Base-by-base conservation (phyloP, 2,888 invertebrate species). In the Tanaodytes sp. region DNA sequence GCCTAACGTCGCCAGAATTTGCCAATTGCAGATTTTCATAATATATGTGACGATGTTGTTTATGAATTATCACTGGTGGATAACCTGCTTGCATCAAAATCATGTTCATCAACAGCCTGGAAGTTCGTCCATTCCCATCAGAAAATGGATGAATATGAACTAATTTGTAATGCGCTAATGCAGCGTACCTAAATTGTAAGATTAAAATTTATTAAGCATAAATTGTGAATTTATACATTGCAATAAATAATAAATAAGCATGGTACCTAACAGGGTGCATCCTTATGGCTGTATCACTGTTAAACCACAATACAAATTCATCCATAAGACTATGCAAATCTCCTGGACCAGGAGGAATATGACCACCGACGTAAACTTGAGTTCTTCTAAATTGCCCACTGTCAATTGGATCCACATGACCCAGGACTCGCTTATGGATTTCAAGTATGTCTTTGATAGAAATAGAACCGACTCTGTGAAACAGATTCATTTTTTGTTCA, bases 131-230 rank as follows among this genome's bases (percentile, higher is more conserved):
- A 81, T 98, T 98, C 45, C 98, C 98, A 85, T 98, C 98, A 1
- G 93, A 90, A 86, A 98, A 98, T 0, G 98, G 98, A 87, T 98
- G 98, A 75, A 98, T 97, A 82, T 94, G 94, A 0, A 98, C 98
- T 40, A 98, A 85, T 86, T 97, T 97, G 86, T 98, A 98, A 86
- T 98, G 98, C 0, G 97, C 97, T 54, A 98, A 86, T 0, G 98
- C 98, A 49, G 98, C 97, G 82, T 94, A 93, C 84, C 96, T 94
- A 76, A 8, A 70, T 19, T 37, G 15, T 20, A 42, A 19, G 11
- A 33, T 27, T 27, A 33, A 33, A 4, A n/a, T n/a, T n/a, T n/a
- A n/a, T n/a, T n/a, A n/a, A n/a, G n/a, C n/a, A n/a, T n/a, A n/a
- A n/a, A n/a, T n/a, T n/a, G n/a, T n/a, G n/a, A n/a, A n/a, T n/a